Percentiles rank a stretch among this genome's conserved stretches.
Evolutionary conservation across 2,113 vertebrate genomes (phyloP).

Genomic region (Forbesichthys agassizii): DNA sequence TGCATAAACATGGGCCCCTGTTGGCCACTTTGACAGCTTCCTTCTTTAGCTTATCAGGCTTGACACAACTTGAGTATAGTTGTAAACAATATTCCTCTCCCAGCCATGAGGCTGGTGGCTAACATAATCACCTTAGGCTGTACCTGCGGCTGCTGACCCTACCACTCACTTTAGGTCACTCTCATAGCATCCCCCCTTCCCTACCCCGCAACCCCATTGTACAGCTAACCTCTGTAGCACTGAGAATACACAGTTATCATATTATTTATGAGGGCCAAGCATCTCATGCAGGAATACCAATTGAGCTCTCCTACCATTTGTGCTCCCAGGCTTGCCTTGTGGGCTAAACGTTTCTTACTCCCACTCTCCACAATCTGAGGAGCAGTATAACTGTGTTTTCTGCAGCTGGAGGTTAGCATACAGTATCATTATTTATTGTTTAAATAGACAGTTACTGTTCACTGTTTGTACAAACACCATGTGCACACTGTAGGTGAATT

Average conservation of each 20-base stretch:
- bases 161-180: constrained; percentile 58
- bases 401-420: constrained; percentile 38
- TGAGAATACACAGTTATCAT: constrained; percentile 68
- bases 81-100: constrained; percentile 53
- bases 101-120: constrained; percentile 27
- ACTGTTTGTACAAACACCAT: constrained; percentile 37
- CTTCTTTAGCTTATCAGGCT: constrained; percentile 57
- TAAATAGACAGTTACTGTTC: constrained; percentile 7
- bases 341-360: constrained; percentile 42
- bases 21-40: constrained; percentile 48
- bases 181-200: constrained; percentile 60
- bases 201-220: constrained; percentile 24
- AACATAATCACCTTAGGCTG: constrained; percentile 50
- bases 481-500: constrained; percentile 23
- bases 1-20: constrained; percentile 56
- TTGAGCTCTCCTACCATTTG: constrained; percentile 51
- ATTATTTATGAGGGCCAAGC: constrained; percentile 71
- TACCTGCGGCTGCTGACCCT: constrained; percentile 31
- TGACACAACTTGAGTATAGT: constrained; percentile 68
- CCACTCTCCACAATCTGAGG: constrained; percentile 21
- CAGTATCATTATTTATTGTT: constrained; percentile 41
- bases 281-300: constrained; percentile 70
- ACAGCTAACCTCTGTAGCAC: constrained; percentile 68
- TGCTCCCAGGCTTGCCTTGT: constrained; percentile 41
- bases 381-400: constrained; percentile 42